phyloP scores from a whole-genome alignment of 2,113 vertebrate species.

The Mastomys natalensis region DNA sequence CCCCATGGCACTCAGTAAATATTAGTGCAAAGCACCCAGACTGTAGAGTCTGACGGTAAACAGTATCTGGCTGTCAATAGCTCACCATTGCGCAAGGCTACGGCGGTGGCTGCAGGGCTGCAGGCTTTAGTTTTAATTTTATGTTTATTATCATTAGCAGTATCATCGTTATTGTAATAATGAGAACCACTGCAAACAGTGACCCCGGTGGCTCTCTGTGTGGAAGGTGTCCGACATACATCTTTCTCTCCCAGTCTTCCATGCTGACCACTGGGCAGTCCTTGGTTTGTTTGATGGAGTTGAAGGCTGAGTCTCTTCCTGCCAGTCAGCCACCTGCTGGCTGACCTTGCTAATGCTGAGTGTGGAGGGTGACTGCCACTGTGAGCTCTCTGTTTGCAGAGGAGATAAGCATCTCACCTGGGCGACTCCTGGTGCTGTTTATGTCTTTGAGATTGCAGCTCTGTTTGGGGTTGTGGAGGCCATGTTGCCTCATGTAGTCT shows the following conservation, averaged over 20 bases:
- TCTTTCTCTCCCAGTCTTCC: not conserved
- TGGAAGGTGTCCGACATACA: not conserved
- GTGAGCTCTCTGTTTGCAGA: not conserved
- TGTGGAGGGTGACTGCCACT: not conserved
- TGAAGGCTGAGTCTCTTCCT: not conserved
- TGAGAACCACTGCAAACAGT: not conserved
- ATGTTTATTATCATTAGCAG: slow-evolving; percentile 45
- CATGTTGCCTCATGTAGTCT: not conserved
- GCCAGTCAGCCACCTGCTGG: slow-evolving; percentile 2
- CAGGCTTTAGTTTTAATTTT: slow-evolving; percentile 52
- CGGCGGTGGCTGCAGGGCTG: not conserved
- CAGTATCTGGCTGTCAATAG: not conserved
- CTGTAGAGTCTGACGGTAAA: not conserved
- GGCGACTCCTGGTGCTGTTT: not conserved
- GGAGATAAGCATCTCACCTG: slow-evolving; percentile 56
- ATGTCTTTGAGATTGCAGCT: not conserved
- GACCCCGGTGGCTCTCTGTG: not conserved
- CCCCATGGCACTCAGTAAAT: slow-evolving; percentile 10
- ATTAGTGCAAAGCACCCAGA: slow-evolving; percentile 10
- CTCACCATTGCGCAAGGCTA: not conserved
- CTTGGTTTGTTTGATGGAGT: not conserved
- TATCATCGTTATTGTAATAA: not conserved
- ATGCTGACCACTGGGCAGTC: not conserved
- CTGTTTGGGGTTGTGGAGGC: slow-evolving; percentile 53
- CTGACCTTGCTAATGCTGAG: not conserved